Base-by-base conservation (phyloP, 2,888 invertebrate species). In the Caenorhabditis becei region DNA sequence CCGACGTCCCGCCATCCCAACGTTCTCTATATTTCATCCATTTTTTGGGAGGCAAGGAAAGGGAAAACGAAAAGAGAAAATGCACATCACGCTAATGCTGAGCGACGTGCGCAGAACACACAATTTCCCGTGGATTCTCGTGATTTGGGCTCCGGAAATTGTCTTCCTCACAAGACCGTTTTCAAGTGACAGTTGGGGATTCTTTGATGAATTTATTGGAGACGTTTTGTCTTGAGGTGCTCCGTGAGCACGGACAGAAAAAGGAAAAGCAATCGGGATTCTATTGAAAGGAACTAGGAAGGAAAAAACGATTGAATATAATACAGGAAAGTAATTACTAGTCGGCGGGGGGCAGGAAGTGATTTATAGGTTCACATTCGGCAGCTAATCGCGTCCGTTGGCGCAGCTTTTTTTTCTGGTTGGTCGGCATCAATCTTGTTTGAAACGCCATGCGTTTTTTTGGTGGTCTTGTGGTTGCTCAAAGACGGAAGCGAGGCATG, bases 1-100 rank as follows among this genome's bases (percentile, higher is more conserved):
- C 53, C 74, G 51, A 65, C 74, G 54, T 70, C 70, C 53, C 74
- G 51, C 58, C 74, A 62, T 70, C 70, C 49, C 47, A 59, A 59
- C 69, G 69, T 59, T 59, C 66, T 24, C 28, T 53, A 67, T 59
- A 32, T 61, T 61, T 51, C 20, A 47, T 71, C 41, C 41, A 56
- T 18, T 37, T 44, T 47, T 72, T 8, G n/a, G 54, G 18, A 23
- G 20, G 47, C 37, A 24, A 10, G 2, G 49, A 32, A 23, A 20
- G 24, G 5, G 7, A 23, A 37, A 20, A 20, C 20, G 35, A 41
- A 53, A 53, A 23, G 61, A 53, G 70, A 18, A 53, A 71, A 62
- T 44, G 71, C 62, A 44, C 61, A 71, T 70, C 61, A 61, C 32
- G 44, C 32, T 53, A 62, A 71, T 71, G 71, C 18, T 47, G 23